phyloP scores from a whole-genome alignment of 2,888 invertebrate genomes.

The Scaptomyza parva region DNA sequence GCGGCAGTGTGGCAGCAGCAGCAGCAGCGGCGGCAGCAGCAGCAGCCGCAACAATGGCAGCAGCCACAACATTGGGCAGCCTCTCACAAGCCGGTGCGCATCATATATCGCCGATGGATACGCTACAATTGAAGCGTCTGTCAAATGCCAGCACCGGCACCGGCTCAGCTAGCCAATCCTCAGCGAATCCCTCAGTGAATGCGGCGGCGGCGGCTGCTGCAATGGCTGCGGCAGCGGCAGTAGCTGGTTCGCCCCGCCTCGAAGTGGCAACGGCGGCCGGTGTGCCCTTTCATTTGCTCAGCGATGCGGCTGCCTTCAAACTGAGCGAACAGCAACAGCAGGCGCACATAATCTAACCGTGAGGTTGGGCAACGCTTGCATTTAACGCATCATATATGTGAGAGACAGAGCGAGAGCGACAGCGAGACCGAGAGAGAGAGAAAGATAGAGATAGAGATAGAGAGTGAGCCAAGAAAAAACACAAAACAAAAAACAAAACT shows the following conservation, averaged over 20 bases:
- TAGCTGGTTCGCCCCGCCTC: conserved; percentile 29
- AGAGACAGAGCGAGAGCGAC: not conserved
- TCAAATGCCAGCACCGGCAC: conserved; percentile 21
- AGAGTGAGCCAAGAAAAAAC: conserved; percentile 12
- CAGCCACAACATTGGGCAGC: conserved; percentile 53
- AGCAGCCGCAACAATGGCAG: conserved; percentile 58
- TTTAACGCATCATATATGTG: conserved; percentile 15
- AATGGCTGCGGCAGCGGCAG: conserved; percentile 6
- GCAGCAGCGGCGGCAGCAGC: conserved; percentile 40
- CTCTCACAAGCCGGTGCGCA: conserved; percentile 50
- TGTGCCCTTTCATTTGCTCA: conserved; percentile 71
- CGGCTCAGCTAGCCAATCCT: not conserved
- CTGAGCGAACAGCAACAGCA: conserved; percentile 70
- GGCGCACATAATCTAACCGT: conserved; percentile 73
- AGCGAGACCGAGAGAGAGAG: not conserved
- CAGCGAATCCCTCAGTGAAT: not conserved
- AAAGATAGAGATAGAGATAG: not conserved
- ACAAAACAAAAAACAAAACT: not conserved
- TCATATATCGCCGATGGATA: conserved; percentile 40
- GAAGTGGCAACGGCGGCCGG: conserved; percentile 65
- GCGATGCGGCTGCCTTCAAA: conserved; percentile 71
- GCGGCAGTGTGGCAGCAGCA: conserved; percentile 24
- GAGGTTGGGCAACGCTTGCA: conserved; percentile 33
- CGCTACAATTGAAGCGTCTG: conserved; percentile 46
- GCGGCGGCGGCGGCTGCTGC: not conserved